Evolutionary conservation across 2,888 invertebrate genomes (phyloP).

Genomic region (Andrena praecox): DNA sequence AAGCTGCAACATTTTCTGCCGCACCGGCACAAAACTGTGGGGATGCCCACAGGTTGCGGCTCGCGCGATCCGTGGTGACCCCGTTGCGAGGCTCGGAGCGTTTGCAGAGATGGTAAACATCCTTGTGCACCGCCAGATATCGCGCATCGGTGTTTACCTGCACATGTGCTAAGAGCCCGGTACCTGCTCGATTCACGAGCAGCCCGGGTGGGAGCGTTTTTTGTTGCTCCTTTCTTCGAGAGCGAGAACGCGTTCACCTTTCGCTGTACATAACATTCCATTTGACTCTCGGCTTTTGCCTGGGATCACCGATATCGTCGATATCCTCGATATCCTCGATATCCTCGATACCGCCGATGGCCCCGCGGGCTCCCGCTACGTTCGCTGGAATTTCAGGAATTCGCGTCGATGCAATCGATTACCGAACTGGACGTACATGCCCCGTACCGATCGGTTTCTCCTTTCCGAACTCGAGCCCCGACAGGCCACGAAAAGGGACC

Average conservation of each 20-base stretch:
- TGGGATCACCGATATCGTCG: neutral
- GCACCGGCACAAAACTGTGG: too few species aligned
- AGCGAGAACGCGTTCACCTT: slow-evolving; percentile 76
- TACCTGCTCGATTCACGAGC: slow-evolving; percentile 51
- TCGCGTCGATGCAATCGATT: slow-evolving; percentile 71
- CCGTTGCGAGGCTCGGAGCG: neutral
- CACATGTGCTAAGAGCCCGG: slow-evolving; percentile 28
- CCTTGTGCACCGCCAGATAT: neutral
- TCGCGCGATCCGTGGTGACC: neutral
- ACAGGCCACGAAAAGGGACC: slow-evolving; percentile 28
- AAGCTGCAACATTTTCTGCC: too few species aligned
- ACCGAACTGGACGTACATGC: slow-evolving; percentile 63
- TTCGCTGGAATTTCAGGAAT: slow-evolving; percentile 68
- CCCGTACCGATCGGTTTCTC: slow-evolving; percentile 60
- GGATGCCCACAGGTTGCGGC: slow-evolving; percentile 14
- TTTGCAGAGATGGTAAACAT: slow-evolving; percentile 16
- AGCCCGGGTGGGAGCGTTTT: slow-evolving; percentile 51
- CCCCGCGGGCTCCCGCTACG: slow-evolving; percentile 51
- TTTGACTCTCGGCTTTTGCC: slow-evolving; percentile 53
- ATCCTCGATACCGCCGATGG: slow-evolving; percentile 24
- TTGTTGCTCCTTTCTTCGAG: slow-evolving; percentile 63
- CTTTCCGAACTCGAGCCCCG: slow-evolving; percentile 31
- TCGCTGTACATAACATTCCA: slow-evolving; percentile 68
- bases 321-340: too few species aligned
- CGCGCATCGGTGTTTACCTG: slow-evolving; percentile 21